Evolutionary conservation across 2,797 vertebrate genomes (phyloP), one percentile per base, ranked within the genome.

Genomic region (Micropoecilia bifurca): DNA sequence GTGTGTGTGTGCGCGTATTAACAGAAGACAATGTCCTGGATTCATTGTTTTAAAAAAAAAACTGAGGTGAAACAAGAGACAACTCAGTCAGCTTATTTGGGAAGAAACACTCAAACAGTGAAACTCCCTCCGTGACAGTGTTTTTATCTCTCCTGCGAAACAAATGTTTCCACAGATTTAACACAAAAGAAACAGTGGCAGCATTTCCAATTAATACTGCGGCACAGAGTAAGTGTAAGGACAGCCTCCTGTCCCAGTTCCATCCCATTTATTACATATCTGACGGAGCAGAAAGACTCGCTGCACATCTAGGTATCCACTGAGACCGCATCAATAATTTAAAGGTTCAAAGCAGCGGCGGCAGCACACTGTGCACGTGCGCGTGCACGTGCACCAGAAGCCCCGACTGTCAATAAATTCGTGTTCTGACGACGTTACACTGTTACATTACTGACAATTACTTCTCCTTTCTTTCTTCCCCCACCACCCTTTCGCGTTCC

Each of bases 311-410:
- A 71, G 79, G 83, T 59, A 50, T 95, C 93, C 94, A 92, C 94
- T 95, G 88, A 90, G 90, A 95, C 86, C 90, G 90, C 94, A 96
- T 95, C 94, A 95, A 96, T 95, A 95, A 96, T 95, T 95, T 92
- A 96, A 94, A 94, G 87, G 91, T 93, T 93, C 94, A 95, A 96
- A 95, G 95, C 96, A 96, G 90, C 94, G 95, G 94, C 94, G 71
- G 81, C 82, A 83, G 94, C 95, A 50, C 73, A 6, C 41, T 1
- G 68, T 76, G 80, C 74, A 72, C 68, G 66, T 71, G 85, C 82
- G 77, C 76, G 80, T 81, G 25, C 76, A 45, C 69, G 80, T 78
- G 83, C 22, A 63, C 48, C 20, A 53, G 20, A 22, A 41, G 25
- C 41, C 41, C 28, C 18, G 43, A 8, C 47, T 61, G 25, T 73